A percentile compares a stretch with the other conserved stretches of the same genome.
Conservation (phyloP, 2,888 invertebrate species). For the Alloscopus bannaensis region DNA sequence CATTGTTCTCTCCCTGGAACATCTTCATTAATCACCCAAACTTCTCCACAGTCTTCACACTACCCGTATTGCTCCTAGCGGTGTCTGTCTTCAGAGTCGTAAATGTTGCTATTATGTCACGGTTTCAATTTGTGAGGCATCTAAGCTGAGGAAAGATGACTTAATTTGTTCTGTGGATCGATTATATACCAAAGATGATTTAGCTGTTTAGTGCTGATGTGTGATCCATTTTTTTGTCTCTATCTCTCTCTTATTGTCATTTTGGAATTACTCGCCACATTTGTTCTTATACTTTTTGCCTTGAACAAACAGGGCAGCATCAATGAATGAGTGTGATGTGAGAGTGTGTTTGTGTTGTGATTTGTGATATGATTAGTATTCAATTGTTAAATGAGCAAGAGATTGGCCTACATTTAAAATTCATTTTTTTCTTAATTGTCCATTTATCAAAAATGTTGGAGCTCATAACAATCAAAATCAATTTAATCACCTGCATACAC, state of each 20-base stretch:
- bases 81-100: neutral
- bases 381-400: slow-evolving; percentile 16
- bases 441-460: slow-evolving; percentile 27
- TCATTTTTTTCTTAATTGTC: slow-evolving; percentile 34
- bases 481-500: neutral
- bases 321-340: no score
- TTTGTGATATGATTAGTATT: slow-evolving; percentile 51
- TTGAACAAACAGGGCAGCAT: no score
- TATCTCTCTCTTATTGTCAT: no score
- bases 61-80: slow-evolving; percentile 36
- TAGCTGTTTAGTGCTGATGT: no score
- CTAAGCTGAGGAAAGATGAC: no score
- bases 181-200: no score
- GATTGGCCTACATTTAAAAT: slow-evolving; percentile 52
- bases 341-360: slow-evolving; percentile 2
- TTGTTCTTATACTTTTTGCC: no score
- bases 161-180: no score
- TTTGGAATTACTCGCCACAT: no score
- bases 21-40: slow-evolving; percentile 63
- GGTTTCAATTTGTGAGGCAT: slow-evolving; percentile 37
- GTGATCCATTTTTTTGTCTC: no score
- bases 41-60: no score
- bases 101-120: slow-evolving; percentile 46
- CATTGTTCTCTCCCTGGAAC: slow-evolving; percentile 58
- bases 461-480: slow-evolving; percentile 34